Conservation (phyloP, 2,113 vertebrate species). For the Leucopternis melanops region DNA sequence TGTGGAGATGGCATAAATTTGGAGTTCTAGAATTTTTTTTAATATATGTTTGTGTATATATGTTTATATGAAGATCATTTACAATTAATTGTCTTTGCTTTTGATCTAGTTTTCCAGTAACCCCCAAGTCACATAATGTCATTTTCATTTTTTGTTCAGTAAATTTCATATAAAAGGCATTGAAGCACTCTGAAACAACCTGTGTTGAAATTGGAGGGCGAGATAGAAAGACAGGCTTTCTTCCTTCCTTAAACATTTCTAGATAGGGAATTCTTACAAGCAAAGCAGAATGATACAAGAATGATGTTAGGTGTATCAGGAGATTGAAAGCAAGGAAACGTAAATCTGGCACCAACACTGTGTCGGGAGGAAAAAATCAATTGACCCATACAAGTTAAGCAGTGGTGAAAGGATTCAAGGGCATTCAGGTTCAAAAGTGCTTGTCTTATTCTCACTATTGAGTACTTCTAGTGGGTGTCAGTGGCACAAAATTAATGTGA, state of each 20-base stretch:
- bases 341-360: neutral
- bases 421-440: neutral
- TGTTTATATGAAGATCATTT: neutral
- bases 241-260: neutral
- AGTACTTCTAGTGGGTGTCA: neutral
- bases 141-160: neutral
- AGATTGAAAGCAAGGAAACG: neutral
- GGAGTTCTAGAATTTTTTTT: neutral
- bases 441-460: neutral
- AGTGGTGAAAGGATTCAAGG: neutral
- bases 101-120: neutral
- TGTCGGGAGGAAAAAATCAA: neutral
- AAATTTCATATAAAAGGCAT: neutral
- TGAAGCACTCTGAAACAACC: neutral
- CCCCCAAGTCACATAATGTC: neutral
- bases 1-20: neutral
- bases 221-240: neutral
- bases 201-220: neutral
- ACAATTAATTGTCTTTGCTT: neutral
- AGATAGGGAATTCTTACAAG: neutral
- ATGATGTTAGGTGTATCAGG: neutral
- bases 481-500: neutral
- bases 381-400: neutral
- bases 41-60: fast-evolving
- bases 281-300: neutral